Percentiles rank a stretch among this genome's conserved stretches.
These are phyloP conservation scores for Corythornis leucogaster DNA, from an alignment of 2,797 vertebrate genomes.

Conservation along the genomic window DNA sequence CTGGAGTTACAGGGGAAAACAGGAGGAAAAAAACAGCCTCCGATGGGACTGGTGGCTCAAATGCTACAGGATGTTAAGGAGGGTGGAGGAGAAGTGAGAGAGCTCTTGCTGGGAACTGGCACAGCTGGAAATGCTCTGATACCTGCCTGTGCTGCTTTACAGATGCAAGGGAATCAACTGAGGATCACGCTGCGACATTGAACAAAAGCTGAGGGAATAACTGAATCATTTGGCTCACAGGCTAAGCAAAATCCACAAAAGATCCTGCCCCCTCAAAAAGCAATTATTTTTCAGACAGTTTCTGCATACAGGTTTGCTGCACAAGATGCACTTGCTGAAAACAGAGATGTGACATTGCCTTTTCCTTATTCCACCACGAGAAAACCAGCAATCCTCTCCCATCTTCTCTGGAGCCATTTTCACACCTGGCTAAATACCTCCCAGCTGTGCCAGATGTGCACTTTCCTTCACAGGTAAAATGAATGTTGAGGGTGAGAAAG, in stretches of 20 bases:
- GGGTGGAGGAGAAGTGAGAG: background rate
- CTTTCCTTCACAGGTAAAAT: background rate
- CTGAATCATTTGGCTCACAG: background rate
- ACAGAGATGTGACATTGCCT: background rate
- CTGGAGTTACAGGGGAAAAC: background rate
- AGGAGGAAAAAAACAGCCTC: background rate
- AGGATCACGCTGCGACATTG: background rate
- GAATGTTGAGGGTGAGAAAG: background rate
- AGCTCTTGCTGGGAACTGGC: background rate
- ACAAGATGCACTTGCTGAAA: background rate
- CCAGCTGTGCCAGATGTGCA: constrained; percentile 7
- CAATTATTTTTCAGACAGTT: background rate
- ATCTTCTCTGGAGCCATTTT: background rate
- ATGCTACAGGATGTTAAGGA: background rate
- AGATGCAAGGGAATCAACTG: background rate
- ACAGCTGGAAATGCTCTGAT: background rate
- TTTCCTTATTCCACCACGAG: background rate
- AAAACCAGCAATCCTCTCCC: background rate
- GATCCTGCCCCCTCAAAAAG: background rate
- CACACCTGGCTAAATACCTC: background rate
- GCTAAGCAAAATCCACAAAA: background rate
- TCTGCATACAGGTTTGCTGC: rapidly evolving
- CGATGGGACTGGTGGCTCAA: background rate
- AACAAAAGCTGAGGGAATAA: background rate
- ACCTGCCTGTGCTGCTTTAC: background rate